phyloP scores from a whole-genome alignment of 2,113 vertebrate species.

The Eulemur macaco region DNA sequence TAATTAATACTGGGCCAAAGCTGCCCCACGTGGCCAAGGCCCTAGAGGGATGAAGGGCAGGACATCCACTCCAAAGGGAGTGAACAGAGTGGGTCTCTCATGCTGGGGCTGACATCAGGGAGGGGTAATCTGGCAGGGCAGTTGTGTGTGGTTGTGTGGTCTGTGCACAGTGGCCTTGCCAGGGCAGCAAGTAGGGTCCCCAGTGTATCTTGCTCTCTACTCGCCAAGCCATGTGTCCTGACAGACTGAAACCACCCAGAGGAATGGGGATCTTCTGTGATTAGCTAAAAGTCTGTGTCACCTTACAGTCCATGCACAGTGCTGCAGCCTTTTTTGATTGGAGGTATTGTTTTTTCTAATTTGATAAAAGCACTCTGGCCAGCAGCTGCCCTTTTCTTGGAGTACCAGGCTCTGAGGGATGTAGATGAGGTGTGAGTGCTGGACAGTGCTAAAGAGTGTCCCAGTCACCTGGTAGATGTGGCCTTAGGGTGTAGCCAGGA shows the following conservation, averaged over 20 bases:
- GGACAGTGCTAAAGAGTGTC: neutral
- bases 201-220: neutral
- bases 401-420: neutral
- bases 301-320: neutral
- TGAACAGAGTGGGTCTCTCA: neutral
- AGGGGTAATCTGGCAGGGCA: neutral
- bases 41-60: neutral
- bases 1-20: constrained; percentile 67
- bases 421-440: neutral
- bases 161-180: neutral
- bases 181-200: no score
- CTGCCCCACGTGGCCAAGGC: neutral
- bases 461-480: neutral
- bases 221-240: neutral
- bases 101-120: neutral
- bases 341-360: neutral
- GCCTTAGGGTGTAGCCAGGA: neutral
- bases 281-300: neutral
- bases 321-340: neutral
- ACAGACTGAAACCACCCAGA: neutral
- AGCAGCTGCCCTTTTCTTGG: neutral
- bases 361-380: neutral
- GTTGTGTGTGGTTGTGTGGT: no score
- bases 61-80: neutral
- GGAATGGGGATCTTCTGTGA: neutral